These are phyloP conservation scores for Pterocles burchelli DNA, from an alignment of 2,113 vertebrate species.

Conservation along the genomic window DNA sequence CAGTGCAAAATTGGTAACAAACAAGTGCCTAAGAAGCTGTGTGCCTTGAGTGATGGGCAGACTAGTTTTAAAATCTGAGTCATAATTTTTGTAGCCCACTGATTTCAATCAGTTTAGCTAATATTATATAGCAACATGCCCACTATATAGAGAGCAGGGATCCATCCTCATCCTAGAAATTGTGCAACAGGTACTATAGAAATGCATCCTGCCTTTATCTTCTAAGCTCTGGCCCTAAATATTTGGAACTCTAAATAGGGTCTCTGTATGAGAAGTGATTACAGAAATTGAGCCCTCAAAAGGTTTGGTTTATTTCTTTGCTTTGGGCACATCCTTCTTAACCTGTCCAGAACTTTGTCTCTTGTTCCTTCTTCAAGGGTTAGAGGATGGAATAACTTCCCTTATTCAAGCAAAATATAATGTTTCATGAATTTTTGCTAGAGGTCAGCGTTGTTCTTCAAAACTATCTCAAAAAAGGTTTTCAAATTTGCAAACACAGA, in stretches of 20 bases:
- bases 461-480: not conserved
- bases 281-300: not conserved
- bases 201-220: not conserved
- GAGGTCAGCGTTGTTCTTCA: not conserved
- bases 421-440: not conserved
- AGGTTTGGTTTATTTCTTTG: not conserved
- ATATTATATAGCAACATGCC: not conserved
- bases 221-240: not conserved
- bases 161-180: not conserved
- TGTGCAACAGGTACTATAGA: not conserved
- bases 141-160: not conserved
- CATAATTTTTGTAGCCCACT: not conserved
- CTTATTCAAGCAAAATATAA: not conserved
- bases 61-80: not conserved
- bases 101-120: not conserved
- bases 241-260: not conserved
- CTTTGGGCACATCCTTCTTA: not conserved
- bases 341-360: not conserved
- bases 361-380: not conserved
- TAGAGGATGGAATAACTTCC: not conserved
- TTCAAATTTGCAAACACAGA: not conserved
- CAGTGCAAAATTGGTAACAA: not conserved
- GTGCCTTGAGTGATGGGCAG: not conserved
- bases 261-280: not conserved
- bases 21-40: not conserved